These are phyloP conservation scores for Leucopsar rothschildi DNA, from an alignment of 2,113 vertebrate genomes.

Conservation along the genomic window DNA sequence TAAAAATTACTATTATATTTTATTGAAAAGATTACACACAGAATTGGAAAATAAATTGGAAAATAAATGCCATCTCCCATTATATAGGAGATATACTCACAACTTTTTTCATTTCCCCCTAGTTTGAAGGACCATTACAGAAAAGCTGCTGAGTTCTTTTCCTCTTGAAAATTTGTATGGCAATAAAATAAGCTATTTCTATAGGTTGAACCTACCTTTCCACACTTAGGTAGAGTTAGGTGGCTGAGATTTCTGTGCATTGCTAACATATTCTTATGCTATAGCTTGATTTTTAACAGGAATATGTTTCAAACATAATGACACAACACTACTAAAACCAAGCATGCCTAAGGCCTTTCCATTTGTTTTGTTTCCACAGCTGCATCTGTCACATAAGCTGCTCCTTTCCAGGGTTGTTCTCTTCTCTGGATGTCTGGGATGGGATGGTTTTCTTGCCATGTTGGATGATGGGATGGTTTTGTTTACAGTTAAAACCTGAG, in stretches of 20 bases:
- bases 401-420: not conserved
- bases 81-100: accelerated
- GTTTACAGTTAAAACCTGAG: not conserved
- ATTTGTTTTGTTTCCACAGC: not conserved
- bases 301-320: not conserved
- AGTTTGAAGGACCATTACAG: not conserved
- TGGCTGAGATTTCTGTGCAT: not conserved
- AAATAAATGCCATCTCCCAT: not conserved
- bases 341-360: not conserved
- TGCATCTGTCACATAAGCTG: not conserved
- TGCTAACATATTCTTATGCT: not conserved
- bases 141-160: not conserved
- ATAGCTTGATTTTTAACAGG: not conserved
- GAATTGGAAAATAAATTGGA: not conserved
- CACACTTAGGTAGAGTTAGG: not conserved
- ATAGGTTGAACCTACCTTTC: not conserved
- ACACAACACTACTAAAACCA: not conserved
- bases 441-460: not conserved
- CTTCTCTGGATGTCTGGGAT: not conserved
- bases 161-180: not conserved
- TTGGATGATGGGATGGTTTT: not conserved
- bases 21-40: not conserved
- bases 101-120: not conserved
- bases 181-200: not conserved
- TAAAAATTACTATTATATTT: not conserved